Evolutionary conservation across 2,113 vertebrate genomes (phyloP).

Genomic region (Donacobius atricapilla): DNA sequence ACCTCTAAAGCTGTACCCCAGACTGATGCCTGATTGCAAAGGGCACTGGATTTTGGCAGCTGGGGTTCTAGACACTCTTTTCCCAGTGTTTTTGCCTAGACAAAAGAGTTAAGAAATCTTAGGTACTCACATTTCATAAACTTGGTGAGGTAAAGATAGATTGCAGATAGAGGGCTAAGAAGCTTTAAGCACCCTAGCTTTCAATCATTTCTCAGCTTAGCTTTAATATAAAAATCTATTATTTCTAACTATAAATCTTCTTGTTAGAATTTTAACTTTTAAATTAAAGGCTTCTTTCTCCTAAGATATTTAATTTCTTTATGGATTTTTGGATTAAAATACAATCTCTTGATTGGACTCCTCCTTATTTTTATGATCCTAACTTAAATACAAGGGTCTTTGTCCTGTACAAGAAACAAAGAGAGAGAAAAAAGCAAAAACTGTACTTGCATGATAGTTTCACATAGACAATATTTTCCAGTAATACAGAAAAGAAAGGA

Average conservation of each 20-base stretch:
- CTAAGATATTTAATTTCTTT: not conserved
- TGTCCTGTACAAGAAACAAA: not conserved
- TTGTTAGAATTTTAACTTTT: not conserved
- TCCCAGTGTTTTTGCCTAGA: not conserved
- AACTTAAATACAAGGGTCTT: not conserved
- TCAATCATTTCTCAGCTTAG: not conserved
- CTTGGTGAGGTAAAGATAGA: not conserved
- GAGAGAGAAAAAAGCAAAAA: not conserved
- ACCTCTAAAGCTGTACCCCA: not conserved
- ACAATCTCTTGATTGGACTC: not conserved
- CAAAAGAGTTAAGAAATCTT: not conserved
- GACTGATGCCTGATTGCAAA: not conserved
- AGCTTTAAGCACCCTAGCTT: not conserved
- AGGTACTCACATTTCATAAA: not conserved
- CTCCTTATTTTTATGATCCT: not conserved
- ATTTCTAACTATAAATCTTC: not conserved
- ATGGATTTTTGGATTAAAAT: not conserved
- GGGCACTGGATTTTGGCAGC: not conserved
- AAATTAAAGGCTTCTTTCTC: slow-evolving; percentile 22
- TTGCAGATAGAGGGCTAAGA: not conserved
- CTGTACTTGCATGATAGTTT: not conserved
- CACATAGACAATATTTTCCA: not conserved
- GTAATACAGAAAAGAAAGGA: not conserved
- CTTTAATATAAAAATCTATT: slow-evolving; percentile 19
- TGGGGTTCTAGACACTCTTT: not conserved